These are phyloP conservation scores for Campylorhamphus procurvoides DNA, from an alignment of 2,113 vertebrate genomes.

Conservation along the genomic window DNA sequence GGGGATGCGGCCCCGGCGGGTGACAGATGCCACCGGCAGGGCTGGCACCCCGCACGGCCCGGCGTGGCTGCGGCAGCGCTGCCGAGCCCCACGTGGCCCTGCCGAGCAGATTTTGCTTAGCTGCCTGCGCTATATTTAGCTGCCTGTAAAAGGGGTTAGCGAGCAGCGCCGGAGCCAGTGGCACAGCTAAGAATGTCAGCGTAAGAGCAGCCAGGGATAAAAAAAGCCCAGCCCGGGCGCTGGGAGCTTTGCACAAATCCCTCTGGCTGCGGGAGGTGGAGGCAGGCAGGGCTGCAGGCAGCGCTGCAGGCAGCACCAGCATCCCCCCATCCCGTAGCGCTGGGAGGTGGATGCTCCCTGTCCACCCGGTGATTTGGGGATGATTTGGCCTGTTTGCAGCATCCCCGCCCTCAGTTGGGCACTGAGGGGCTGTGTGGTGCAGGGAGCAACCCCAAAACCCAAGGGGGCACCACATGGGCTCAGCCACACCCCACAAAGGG, in stretches of 20 bases:
- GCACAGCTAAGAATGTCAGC: slow-evolving; percentile 62
- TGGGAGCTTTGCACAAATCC: slow-evolving; percentile 56
- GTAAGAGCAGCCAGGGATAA: slow-evolving; percentile 61
- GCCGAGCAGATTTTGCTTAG: slow-evolving; percentile 56
- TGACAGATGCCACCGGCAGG: not conserved
- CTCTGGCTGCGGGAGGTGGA: not conserved
- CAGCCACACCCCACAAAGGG: not conserved
- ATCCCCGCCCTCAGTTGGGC: rapidly evolving
- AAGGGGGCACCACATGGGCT: rapidly evolving
- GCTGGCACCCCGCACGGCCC: not conserved
- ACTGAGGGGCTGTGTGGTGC: rapidly evolving
- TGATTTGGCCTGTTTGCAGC: not conserved
- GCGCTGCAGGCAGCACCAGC: not conserved
- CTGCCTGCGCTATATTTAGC: slow-evolving; percentile 69
- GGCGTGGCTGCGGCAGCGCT: not conserved
- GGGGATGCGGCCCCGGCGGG: rapidly evolving
- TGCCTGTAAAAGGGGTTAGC: slow-evolving; percentile 64
- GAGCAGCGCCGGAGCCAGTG: slow-evolving; percentile 49
- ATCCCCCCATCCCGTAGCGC: rapidly evolving
- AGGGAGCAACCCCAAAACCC: rapidly evolving
- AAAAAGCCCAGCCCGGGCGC: slow-evolving; percentile 30
- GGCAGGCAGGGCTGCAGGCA: not conserved
- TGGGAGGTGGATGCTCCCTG: rapidly evolving
- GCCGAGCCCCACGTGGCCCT: slow-evolving; percentile 19
- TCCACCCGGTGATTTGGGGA: rapidly evolving